Conservation (phyloP, 2,797 vertebrate genomes). For the Atherinosoma microstoma region DNA sequence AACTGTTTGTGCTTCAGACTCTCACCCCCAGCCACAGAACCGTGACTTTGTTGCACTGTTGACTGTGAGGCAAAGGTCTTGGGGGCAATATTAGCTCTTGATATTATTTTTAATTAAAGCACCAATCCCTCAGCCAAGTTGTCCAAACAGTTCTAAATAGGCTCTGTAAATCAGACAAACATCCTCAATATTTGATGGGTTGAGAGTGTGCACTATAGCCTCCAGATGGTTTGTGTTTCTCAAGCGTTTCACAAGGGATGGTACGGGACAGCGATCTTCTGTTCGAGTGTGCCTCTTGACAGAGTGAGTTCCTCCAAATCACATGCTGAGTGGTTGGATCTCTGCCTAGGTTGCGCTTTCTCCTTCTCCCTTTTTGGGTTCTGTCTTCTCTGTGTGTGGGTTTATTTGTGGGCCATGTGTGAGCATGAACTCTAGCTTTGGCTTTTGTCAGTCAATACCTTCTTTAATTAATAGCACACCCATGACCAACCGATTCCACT, state of each 20-base stretch:
- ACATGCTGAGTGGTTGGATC: constrained; percentile 65
- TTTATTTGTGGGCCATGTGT: constrained; percentile 41
- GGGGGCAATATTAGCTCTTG: constrained; percentile 77
- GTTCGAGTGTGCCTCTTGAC: constrained; percentile 73
- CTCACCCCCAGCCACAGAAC: constrained; percentile 61
- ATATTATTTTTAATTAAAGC: constrained; percentile 89
- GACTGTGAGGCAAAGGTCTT: constrained; percentile 77
- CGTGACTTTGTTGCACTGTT: constrained; percentile 76
- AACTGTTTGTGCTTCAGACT: constrained; percentile 43
- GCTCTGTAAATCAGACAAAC: constrained; percentile 84
- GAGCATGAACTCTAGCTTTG: constrained; percentile 12
- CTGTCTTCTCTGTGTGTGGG: constrained; percentile 34
- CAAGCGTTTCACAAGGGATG: constrained; percentile 73
- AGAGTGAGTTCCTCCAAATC: constrained; percentile 69
- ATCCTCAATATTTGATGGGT: constrained; percentile 80
- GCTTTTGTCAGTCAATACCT: constrained; percentile 23
- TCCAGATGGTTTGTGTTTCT: constrained; percentile 86
- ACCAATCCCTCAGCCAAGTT: constrained; percentile 82
- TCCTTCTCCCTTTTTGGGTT: constrained; percentile 17
- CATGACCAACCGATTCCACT: constrained; percentile 2
- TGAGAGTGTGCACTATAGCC: constrained; percentile 68
- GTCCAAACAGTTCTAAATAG: constrained; percentile 85
- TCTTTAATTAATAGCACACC: constrained; percentile 27
- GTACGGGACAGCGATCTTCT: constrained; percentile 77
- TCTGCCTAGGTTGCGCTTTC: constrained; percentile 53